Conservation (phyloP, 2,888 invertebrate species). For the Eupelmus urozonus region DNA sequence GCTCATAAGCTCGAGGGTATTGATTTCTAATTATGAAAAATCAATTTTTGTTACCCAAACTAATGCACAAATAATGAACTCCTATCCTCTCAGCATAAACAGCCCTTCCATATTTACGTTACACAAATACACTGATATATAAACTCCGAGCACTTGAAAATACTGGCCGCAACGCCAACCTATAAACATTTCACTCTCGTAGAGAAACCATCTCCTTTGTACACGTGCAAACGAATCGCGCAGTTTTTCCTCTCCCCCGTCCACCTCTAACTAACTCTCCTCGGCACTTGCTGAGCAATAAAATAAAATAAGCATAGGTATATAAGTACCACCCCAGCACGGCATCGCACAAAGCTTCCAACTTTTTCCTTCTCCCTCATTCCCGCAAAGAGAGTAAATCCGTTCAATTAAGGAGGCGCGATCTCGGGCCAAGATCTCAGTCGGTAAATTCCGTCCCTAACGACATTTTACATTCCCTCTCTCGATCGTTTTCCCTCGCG, state of each 20-base stretch:
- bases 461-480: conserved; percentile 43
- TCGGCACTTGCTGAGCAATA: not conserved
- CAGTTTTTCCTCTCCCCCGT: no score
- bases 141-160: conserved; percentile 6
- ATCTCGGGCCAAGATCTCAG: not conserved
- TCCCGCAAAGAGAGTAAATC: conserved; percentile 5
- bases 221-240: no score
- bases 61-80: not conserved
- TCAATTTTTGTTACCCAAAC: not conserved
- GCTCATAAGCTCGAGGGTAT: conserved; percentile 6
- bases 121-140: conserved; percentile 21
- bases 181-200: conserved; percentile 1
- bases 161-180: conserved; percentile 4
- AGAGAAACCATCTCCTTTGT: no score
- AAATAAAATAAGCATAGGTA: conserved; percentile 26
- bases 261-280: not conserved
- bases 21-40: conserved; percentile 21
- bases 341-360: not conserved
- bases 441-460: conserved; percentile 49
- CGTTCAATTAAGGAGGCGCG: conserved; percentile 42
- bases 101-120: not conserved
- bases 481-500: conserved; percentile 28
- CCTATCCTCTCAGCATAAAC: not conserved
- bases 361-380: no score
- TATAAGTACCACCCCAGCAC: conserved; percentile 18